Base-by-base conservation (phyloP, 1,140 invertebrate species). In the Platorchestia sp. region DNA sequence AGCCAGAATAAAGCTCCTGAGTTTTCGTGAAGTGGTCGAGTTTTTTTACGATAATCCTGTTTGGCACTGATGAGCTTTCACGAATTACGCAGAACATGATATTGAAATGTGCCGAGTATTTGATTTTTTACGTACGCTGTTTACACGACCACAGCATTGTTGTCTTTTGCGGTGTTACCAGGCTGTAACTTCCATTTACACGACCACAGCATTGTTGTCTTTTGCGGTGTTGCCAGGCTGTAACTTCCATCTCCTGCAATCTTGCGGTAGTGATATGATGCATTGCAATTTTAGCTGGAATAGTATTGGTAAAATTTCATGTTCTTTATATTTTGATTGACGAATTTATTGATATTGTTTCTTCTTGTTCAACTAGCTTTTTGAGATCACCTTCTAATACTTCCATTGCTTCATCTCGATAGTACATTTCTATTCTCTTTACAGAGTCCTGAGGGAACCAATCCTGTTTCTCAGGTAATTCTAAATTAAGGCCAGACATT, bases 391-490 rank as follows among this genome's bases (percentile, higher is more conserved):
- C 14, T 75, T 75, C 59, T 75, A 5, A 42, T 44, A 41, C 87
- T 10, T 42, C 14, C 3, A 89, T 42, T 89, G n/a, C 87, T 42
- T 44, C 41, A 27, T 41, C 41, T 44, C 27, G 43, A 42, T 42
- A 10, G 43, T 89, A 5, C 43, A 89, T 89, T 89, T 41, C 87
- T 89, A 44, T 41, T 89, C 87, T 75, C 36, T 75, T 75, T 93
- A 14, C 91, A 93, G 91, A 93, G 91, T 45, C 91, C 91, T 45
- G 91, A 44, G 10, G 91, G 91, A 0, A 93, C 91, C 43, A 93
- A 93, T 47, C 91, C 91, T 47, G 45, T 44, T 45, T 93, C 91
- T 10, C 91, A 93, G 91, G 91, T 45, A 93, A 93, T 44, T 42
- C 10, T 75, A 75, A 22, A 75, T 75, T 75, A 36, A 75, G 59